These are phyloP conservation scores for Aporophyla lueneburgensis DNA, from an alignment of 2,888 invertebrate species.

Conservation along the genomic window DNA sequence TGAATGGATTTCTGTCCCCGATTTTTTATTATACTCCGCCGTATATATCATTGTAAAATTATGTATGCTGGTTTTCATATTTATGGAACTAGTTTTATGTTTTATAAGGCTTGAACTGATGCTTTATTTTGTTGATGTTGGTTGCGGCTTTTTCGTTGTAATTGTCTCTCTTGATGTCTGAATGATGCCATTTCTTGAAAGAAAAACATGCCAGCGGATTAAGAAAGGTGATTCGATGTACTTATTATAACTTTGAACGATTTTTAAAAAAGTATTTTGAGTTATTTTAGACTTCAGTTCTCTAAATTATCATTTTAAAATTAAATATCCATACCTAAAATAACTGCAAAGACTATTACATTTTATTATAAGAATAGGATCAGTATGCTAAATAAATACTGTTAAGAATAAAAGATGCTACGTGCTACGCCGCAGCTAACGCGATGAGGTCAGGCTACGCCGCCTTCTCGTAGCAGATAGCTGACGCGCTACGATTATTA, in stretches of 20 bases:
- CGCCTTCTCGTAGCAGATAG: constrained; percentile 17
- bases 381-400: neutral
- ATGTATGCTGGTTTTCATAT: constrained; percentile 39
- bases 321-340: neutral
- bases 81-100: constrained; percentile 12
- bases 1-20: constrained; percentile 58
- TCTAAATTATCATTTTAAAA: no score
- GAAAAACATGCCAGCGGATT: no score
- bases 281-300: neutral
- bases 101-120: neutral
- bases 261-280: no score
- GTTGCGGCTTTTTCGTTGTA: neutral
- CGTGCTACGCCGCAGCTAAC: constrained; percentile 45
- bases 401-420: constrained; percentile 24
- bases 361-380: neutral
- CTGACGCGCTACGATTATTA: constrained; percentile 33
- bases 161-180: no score
- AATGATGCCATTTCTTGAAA: no score
- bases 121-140: neutral
- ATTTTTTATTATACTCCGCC: constrained; percentile 49
- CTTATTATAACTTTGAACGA: no score
- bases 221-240: no score
- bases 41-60: constrained; percentile 38
- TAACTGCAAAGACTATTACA: neutral
- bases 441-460: constrained; percentile 37